Conservation (phyloP, 2,113 vertebrate genomes). For the Ctenodactylus gundi region DNA sequence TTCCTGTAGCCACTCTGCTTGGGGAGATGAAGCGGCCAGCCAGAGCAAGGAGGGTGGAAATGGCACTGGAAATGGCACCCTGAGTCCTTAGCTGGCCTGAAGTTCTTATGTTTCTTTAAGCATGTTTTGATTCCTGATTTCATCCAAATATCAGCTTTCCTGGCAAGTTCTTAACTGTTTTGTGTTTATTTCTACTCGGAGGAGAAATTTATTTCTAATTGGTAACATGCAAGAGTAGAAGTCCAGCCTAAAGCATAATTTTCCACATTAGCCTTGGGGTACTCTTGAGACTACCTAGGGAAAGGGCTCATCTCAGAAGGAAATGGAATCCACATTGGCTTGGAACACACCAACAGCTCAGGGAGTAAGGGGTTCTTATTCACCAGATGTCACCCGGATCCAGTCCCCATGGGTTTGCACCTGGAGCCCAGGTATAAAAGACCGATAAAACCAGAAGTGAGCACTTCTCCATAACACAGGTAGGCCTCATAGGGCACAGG, state of each 20-base stretch:
- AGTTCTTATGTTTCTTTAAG: not conserved
- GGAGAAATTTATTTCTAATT: slow-evolving; percentile 80
- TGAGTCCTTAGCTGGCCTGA: not conserved
- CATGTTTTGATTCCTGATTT: not conserved
- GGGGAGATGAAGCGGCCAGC: not conserved
- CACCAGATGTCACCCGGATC: not conserved
- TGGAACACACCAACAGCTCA: not conserved
- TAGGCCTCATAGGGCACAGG: accelerated
- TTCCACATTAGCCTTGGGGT: slow-evolving; percentile 62
- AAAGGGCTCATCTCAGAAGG: slow-evolving; percentile 37
- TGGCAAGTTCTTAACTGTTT: slow-evolving; percentile 53
- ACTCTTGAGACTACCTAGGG: slow-evolving; percentile 3
- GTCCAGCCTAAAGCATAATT: slow-evolving; percentile 33
- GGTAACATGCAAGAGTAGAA: slow-evolving; percentile 55
- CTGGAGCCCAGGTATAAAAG: not conserved
- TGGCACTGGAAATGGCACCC: not conserved
- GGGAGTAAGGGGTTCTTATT: not conserved
- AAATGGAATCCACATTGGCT: not conserved
- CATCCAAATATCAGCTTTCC: not conserved
- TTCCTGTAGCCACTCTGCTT: not conserved
- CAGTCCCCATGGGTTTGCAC: not conserved
- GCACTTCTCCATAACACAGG: not conserved
- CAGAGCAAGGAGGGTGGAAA: too few species aligned
- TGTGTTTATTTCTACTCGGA: not conserved
- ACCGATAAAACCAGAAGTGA: not conserved